Evolutionary conservation across 2,888 invertebrate genomes (phyloP).

Genomic region (Acrocyrtus sp.): DNA sequence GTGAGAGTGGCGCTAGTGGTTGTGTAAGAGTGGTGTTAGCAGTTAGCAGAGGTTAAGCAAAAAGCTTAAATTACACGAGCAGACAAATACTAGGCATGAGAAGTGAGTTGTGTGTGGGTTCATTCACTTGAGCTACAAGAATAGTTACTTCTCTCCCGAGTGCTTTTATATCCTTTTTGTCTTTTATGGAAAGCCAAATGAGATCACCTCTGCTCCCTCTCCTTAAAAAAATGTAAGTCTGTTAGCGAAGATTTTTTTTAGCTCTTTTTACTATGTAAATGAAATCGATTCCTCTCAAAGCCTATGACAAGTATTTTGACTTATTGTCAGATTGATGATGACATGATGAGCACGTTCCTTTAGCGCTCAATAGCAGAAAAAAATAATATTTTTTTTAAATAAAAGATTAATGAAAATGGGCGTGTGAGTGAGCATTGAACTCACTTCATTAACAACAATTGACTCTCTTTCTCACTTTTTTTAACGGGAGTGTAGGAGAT

Average conservation of each 20-base stretch:
- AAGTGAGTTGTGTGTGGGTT: constrained; percentile 42
- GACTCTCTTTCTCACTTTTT: no score
- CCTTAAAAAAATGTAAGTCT: constrained; percentile 8
- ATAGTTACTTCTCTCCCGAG: constrained; percentile 17
- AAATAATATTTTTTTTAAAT: background rate
- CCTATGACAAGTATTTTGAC: constrained; percentile 4
- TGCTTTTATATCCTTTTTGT: constrained; percentile 14
- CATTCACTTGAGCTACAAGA: constrained; percentile 37
- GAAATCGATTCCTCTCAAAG: constrained; percentile 9
- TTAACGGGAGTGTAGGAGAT: no score
- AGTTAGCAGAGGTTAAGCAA: constrained; percentile 4
- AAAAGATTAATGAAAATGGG: background rate
- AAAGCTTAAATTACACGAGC: background rate
- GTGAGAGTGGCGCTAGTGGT: no score
- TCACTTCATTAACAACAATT: background rate
- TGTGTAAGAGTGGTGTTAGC: background rate
- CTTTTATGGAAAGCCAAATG: constrained; percentile 44
- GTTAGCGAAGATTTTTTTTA: constrained; percentile 11
- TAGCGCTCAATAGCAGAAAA: background rate
- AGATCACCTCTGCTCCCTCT: constrained; percentile 42
- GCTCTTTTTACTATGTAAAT: constrained; percentile 29
- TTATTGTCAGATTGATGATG: constrained; percentile 25
- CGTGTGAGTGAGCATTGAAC: background rate
- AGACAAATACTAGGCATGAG: background rate
- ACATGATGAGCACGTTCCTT: background rate